Conservation (phyloP, 2,797 vertebrate species). For the Takifugu rubripes region DNA sequence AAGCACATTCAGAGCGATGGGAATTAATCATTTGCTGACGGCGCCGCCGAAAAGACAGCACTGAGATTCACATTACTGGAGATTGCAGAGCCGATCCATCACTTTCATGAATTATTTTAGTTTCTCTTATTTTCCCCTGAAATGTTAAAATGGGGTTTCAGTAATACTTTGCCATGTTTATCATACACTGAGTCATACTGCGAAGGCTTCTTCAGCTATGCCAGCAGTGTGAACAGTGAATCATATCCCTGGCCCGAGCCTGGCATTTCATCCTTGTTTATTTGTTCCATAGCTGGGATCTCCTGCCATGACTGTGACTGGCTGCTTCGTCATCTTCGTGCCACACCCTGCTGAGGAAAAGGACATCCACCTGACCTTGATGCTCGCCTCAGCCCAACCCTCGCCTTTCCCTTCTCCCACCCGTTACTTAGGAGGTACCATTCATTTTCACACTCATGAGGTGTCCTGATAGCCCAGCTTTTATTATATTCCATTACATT, state of each 20-base stretch:
- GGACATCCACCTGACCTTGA: constrained; percentile 72
- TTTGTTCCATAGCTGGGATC: constrained; percentile 53
- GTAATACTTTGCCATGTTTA: too few species aligned
- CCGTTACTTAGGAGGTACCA: constrained; percentile 29
- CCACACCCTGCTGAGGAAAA: constrained; percentile 72
- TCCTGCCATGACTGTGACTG: constrained; percentile 61
- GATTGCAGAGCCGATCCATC: constrained; percentile 6
- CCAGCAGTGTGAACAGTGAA: constrained; percentile 15
- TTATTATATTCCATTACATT: constrained; percentile 25
- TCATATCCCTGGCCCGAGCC: constrained; percentile 23
- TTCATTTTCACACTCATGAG: constrained; percentile 23
- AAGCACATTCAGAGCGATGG: constrained; percentile 65
- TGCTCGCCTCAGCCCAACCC: constrained; percentile 54
- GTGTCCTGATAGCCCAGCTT: constrained; percentile 19
- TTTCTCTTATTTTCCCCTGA: constrained; percentile 7
- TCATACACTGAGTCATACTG: constrained; percentile 16
- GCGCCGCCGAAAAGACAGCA: constrained; percentile 23
- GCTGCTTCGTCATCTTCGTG: constrained; percentile 69
- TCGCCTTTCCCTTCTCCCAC: constrained; percentile 21
- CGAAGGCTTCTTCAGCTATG: background rate
- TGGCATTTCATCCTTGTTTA: constrained; percentile 20
- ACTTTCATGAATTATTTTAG: constrained; percentile 12
- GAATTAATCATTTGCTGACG: constrained; percentile 48
- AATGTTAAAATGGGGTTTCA: background rate
- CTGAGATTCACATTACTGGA: constrained; percentile 30